These are phyloP conservation scores for Drosophila fungiperda DNA, from an alignment of 2,888 invertebrate species.

Conservation along the genomic window DNA sequence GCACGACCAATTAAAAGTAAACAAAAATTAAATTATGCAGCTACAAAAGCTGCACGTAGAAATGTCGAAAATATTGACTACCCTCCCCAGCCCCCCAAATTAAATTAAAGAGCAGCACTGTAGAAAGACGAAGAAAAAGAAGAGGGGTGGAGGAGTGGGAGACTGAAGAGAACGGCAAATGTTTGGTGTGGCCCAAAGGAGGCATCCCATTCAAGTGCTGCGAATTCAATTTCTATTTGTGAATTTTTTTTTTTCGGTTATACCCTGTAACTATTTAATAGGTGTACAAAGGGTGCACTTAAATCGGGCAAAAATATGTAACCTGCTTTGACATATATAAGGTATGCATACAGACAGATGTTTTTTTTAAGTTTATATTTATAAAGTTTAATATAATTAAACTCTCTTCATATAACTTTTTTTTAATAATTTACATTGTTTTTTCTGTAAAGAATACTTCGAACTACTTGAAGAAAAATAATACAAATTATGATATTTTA, in stretches of 20 bases:
- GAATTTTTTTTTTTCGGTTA: background rate
- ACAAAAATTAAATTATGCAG: constrained; percentile 82
- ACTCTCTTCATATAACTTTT: background rate
- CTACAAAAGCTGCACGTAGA: constrained; percentile 60
- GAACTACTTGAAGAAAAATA: too few relatives aligned
- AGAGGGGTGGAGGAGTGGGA: background rate
- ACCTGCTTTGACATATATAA: background rate
- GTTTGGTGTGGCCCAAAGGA: constrained; percentile 45
- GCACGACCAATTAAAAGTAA: constrained; percentile 79
- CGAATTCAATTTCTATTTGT: constrained; percentile 69
- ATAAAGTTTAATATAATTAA: background rate
- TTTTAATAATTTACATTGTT: background rate
- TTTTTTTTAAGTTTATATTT: too few relatives aligned
- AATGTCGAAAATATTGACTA: constrained; percentile 20
- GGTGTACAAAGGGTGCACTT: background rate
- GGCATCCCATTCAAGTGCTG: constrained; percentile 72
- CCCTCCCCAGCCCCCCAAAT: constrained; percentile 44
- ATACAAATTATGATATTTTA: too few relatives aligned
- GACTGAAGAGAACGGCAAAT: constrained; percentile 21
- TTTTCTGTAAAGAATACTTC: too few relatives aligned
- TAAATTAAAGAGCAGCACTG: constrained; percentile 60
- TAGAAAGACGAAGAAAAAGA: constrained; percentile 9
- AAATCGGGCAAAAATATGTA: background rate
- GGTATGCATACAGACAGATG: background rate
- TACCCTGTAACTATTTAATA: constrained; percentile 2